Percentiles rank a stretch among this genome's conserved stretches.
phyloP scores from a whole-genome alignment of 2,113 vertebrate species.

The Pachyramphus minor region DNA sequence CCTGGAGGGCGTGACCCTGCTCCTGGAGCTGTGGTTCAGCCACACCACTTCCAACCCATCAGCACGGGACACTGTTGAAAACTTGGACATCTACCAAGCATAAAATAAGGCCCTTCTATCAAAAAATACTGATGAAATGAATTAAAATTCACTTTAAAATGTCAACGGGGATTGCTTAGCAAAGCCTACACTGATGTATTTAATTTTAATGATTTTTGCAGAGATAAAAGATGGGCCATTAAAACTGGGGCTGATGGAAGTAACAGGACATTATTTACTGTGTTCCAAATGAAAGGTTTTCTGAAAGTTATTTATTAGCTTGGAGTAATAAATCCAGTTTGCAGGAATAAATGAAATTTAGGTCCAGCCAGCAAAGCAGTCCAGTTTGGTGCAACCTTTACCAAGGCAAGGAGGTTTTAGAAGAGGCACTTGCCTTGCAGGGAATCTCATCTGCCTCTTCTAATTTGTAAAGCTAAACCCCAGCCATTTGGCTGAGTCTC shows the following conservation, averaged over 20 bases:
- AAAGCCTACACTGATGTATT: neutral
- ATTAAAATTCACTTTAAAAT: constrained; percentile 14
- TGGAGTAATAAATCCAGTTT: neutral
- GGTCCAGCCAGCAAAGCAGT: neutral
- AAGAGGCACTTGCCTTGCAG: neutral
- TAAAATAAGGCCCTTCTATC: neutral
- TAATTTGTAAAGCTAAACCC: constrained; percentile 7
- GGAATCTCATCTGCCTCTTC: constrained; percentile 9
- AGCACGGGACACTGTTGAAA: neutral
- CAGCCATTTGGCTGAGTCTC: constrained; percentile 7
- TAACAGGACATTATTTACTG: neutral
- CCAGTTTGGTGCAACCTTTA: neutral
- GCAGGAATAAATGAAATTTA: neutral
- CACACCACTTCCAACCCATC: neutral
- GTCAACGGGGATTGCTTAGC: neutral
- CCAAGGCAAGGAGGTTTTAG: neutral
- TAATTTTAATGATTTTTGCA: constrained; percentile 8
- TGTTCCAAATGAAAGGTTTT: neutral
- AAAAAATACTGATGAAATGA: neutral
- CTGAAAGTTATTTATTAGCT: constrained; percentile 13
- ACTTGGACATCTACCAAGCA: neutral
- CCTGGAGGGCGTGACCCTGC: neutral
- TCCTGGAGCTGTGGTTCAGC: neutral
- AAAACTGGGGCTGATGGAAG: neutral
- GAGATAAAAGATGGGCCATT: neutral